Conservation (phyloP, 2,888 invertebrate species). For the Orchesella flavescens region DNA sequence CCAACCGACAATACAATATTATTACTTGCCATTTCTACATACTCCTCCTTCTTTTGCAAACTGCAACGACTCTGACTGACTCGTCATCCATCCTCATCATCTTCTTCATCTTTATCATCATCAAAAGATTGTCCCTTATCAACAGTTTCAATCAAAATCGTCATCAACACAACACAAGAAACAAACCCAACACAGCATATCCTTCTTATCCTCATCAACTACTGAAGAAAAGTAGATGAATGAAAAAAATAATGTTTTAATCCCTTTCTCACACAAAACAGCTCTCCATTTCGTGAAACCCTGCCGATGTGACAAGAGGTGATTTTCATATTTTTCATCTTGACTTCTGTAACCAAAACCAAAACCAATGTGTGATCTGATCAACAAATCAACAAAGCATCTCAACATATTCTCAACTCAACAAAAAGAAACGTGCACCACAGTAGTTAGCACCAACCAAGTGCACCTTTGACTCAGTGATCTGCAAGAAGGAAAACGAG, state of each 20-base stretch:
- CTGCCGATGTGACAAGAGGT: constrained; percentile 57
- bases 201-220: constrained; percentile 1
- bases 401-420: too few relatives aligned
- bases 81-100: too few relatives aligned
- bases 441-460: not conserved
- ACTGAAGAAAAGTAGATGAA: constrained; percentile 2
- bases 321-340: not conserved
- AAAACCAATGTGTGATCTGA: not conserved
- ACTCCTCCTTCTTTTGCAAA: not conserved
- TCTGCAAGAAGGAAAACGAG: not conserved
- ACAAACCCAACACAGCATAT: too few relatives aligned
- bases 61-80: too few relatives aligned
- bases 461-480: not conserved
- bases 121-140: constrained; percentile 47
- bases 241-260: constrained; percentile 39
- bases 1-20: constrained; percentile 19
- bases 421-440: constrained; percentile 1
- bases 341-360: not conserved
- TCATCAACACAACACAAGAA: constrained; percentile 26
- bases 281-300: constrained; percentile 33
- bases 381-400: too few relatives aligned
- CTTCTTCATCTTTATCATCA: constrained; percentile 31
- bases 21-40: not conserved
- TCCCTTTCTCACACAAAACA: constrained; percentile 55
- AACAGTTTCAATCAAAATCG: constrained; percentile 38